phyloP scores from a whole-genome alignment of 1,140 invertebrate species.

The Cydia fagiglandana region DNA sequence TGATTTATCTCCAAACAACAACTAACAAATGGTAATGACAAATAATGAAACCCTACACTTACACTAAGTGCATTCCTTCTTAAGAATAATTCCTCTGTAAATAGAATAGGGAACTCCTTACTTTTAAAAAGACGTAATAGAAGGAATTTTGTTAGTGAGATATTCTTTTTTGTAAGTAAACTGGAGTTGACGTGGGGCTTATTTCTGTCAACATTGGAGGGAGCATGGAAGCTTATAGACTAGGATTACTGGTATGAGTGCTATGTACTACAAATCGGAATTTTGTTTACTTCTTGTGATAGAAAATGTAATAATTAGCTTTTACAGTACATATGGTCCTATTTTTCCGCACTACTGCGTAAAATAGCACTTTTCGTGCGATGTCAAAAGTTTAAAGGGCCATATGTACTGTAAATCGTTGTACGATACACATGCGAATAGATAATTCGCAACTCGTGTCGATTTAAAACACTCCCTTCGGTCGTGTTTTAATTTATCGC shows the following conservation, averaged over 20 bases:
- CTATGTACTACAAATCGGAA: background rate
- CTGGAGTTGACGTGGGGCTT: background rate
- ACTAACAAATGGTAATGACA: constrained; percentile 26
- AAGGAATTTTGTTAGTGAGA: background rate
- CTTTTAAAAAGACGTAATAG: background rate
- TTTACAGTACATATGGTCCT: too few species aligned
- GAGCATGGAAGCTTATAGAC: background rate
- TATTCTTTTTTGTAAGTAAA: background rate
- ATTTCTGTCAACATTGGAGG: constrained; percentile 28
- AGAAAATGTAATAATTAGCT: background rate
- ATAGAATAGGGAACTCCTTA: background rate
- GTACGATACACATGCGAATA: too few species aligned
- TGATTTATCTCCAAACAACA: constrained; percentile 23
- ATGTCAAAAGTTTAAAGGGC: too few species aligned
- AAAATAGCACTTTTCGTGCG: too few species aligned
- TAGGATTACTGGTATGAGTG: background rate
- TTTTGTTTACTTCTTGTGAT: background rate
- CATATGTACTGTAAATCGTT: too few species aligned
- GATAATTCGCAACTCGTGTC: too few species aligned
- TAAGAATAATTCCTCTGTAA: constrained; percentile 4
- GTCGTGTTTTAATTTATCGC: too few species aligned
- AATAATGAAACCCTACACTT: constrained; percentile 29
- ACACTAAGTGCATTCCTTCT: constrained; percentile 20
- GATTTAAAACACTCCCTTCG: too few species aligned
- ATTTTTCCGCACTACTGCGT: too few species aligned